These are phyloP conservation scores for Bubo scandiacus DNA, from an alignment of 2,113 vertebrate species.

Conservation along the genomic window DNA sequence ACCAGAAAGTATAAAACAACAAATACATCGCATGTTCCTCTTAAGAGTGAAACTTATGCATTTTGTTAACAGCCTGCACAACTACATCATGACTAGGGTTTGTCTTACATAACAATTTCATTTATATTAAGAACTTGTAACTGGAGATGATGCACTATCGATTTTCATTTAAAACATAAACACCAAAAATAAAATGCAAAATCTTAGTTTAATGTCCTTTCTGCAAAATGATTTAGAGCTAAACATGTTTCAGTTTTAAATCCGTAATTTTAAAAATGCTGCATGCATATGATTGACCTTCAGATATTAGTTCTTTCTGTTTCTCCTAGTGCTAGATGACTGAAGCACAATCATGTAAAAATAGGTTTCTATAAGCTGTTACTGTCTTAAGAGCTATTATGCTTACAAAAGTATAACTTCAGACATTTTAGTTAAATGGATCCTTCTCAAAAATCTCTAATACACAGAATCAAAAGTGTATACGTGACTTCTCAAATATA, in stretches of 20 bases:
- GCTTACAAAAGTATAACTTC: background rate
- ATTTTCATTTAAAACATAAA: background rate
- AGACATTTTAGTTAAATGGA: background rate
- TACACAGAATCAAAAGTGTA: background rate
- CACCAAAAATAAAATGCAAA: background rate
- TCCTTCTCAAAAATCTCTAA: background rate
- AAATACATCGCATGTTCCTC: slow-evolving; percentile 95
- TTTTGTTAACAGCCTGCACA: slow-evolving; percentile 98
- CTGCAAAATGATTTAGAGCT: background rate
- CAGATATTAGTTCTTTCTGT: background rate
- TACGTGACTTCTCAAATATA: background rate
- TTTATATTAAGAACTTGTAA: background rate
- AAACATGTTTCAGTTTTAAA: background rate
- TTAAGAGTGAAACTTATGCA: slow-evolving; percentile 97
- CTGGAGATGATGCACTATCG: background rate
- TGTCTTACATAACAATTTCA: slow-evolving; percentile 4
- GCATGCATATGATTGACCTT: background rate
- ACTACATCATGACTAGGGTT: slow-evolving; percentile 98
- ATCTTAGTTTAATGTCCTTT: background rate
- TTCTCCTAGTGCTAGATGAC: background rate
- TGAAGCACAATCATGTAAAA: background rate
- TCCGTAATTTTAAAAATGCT: background rate
- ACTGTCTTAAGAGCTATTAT: background rate
- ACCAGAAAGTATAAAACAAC: slow-evolving; percentile 80
- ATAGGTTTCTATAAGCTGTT: background rate